Evolutionary conservation across 2,797 vertebrate genomes (phyloP).

Genomic region (Lagorchestes hirsutus): DNA sequence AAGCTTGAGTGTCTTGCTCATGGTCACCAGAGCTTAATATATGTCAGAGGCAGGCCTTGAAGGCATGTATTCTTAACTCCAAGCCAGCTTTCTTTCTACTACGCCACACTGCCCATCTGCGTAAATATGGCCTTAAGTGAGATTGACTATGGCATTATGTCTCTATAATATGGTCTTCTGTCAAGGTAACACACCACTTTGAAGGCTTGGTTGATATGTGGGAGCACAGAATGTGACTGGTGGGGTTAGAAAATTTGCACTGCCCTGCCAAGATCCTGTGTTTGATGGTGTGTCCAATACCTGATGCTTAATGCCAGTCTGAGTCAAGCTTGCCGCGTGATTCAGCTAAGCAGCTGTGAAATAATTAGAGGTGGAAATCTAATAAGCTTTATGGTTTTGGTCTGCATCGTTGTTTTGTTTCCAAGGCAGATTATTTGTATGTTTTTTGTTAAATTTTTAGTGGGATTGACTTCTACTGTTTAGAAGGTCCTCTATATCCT

Average conservation of each 20-base stretch:
- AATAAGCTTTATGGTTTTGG: neutral
- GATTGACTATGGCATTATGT: accelerated
- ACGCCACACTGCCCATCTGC: accelerated
- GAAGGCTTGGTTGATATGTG: neutral
- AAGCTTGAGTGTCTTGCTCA: neutral
- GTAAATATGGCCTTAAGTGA: neutral
- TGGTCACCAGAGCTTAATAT: neutral
- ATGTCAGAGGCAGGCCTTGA: neutral
- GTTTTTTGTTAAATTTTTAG: constrained; percentile 14
- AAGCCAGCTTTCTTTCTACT: neutral
- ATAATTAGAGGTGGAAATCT: neutral
- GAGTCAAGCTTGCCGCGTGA: neutral
- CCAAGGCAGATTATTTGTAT: neutral
- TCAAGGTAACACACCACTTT: neutral
- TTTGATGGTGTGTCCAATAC: neutral
- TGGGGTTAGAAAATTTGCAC: neutral
- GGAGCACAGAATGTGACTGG: accelerated
- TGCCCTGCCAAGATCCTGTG: neutral
- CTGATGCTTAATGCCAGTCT: neutral
- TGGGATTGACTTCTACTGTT: neutral
- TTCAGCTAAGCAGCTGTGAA: neutral
- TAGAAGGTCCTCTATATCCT: neutral
- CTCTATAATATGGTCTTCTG: neutral
- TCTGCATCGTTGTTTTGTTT: neutral
- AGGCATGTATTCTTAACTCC: neutral